Evolutionary conservation across 2,113 vertebrate species (phyloP).

Genomic region (Platycercus adscitus): DNA sequence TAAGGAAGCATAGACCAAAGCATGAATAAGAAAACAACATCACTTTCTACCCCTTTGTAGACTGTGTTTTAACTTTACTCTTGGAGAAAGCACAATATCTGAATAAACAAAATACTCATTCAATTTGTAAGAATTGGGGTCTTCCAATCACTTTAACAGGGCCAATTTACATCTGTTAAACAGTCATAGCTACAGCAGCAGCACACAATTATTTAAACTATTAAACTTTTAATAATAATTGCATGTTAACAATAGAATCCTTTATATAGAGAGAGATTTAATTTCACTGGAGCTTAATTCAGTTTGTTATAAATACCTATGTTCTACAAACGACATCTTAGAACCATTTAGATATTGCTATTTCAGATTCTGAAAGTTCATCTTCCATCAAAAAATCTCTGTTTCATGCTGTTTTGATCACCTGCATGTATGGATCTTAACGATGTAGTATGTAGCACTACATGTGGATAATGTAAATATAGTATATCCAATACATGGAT

Average conservation of each 20-base stretch:
- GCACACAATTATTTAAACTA: background rate
- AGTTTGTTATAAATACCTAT: background rate
- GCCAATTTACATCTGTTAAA: background rate
- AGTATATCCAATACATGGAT: too few relatives aligned
- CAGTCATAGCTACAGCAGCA: background rate
- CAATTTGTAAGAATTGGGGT: background rate
- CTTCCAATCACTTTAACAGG: background rate
- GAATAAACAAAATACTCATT: background rate
- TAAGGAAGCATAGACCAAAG: background rate
- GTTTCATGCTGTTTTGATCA: constrained; percentile 6
- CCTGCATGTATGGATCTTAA: constrained; percentile 16
- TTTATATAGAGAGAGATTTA: background rate
- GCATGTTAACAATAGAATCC: background rate
- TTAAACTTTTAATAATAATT: background rate
- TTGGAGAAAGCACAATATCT: background rate
- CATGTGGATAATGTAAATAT: too few relatives aligned
- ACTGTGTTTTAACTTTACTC: background rate
- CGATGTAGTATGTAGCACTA: background rate
- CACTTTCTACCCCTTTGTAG: background rate
- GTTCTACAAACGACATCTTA: background rate
- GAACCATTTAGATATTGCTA: background rate
- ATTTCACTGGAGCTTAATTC: background rate
- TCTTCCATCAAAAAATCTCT: background rate
- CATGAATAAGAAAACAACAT: background rate
- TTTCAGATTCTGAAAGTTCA: background rate